Percentiles rank a stretch among this genome's conserved stretches.
phyloP scores from a whole-genome alignment of 2,888 invertebrate genomes.

The Empis livida region DNA sequence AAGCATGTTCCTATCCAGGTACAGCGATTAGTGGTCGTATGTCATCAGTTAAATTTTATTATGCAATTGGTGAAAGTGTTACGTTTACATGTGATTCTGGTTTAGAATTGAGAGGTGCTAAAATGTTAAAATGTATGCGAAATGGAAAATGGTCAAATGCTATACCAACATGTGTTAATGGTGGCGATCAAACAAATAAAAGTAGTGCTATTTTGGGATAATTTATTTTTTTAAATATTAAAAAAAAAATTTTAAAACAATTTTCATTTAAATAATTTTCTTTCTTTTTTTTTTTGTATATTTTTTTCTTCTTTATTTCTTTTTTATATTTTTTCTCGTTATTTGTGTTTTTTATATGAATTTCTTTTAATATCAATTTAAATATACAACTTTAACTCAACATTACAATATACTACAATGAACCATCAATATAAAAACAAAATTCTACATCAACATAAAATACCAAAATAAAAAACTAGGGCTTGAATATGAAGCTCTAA shows the following conservation, averaged over 20 bases:
- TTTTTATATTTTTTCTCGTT: no score
- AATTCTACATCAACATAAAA: not conserved
- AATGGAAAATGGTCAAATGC: slow-evolving; percentile 80
- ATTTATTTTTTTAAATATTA: not conserved
- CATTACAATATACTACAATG: not conserved
- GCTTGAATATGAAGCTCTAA: slow-evolving; percentile 1
- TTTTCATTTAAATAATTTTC: not conserved
- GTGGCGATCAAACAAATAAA: slow-evolving; percentile 9
- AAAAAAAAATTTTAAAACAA: not conserved
- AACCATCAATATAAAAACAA: not conserved
- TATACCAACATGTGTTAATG: slow-evolving; percentile 55
- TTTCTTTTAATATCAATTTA: no score
- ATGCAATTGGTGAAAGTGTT: slow-evolving; percentile 73
- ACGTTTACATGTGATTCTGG: slow-evolving; percentile 74
- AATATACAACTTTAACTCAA: not conserved
- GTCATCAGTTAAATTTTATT: slow-evolving; percentile 79
- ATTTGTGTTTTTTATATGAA: no score
- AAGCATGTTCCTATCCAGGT: slow-evolving; percentile 78
- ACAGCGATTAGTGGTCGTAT: slow-evolving; percentile 75
- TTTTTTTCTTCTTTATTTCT: not conserved
- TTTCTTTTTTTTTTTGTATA: not conserved
- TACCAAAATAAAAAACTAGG: not conserved
- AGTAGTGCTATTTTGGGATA: slow-evolving; percentile 1
- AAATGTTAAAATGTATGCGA: slow-evolving; percentile 64
- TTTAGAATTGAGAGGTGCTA: slow-evolving; percentile 58